Evolutionary conservation across 2,113 vertebrate genomes (phyloP), one percentile per base, ranked within the genome.

Genomic region (Pagrus major): DNA sequence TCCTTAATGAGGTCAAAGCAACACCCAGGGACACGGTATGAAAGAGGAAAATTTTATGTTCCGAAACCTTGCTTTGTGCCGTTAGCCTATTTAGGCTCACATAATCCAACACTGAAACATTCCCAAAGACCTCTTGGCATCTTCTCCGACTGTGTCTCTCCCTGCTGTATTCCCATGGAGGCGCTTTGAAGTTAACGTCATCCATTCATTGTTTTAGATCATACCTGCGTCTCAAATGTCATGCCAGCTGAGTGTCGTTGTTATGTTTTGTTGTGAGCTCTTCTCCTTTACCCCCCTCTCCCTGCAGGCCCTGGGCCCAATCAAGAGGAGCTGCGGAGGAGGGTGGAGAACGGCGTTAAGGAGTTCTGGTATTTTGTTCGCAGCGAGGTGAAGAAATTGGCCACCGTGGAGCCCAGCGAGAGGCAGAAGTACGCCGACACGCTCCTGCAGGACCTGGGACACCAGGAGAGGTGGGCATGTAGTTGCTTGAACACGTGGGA

Each of bases 291-390:
- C 56, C 14, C 51, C 63, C 51, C 0, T 10, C 78, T 65, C 71
- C 49, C 76, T 86, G 68, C 90, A 93, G 96, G 97, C 83, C 95
- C 98, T 0, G 97, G 97, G 63, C 97, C 97, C 86, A 96, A 96
- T 85, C 98, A 99, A 92, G 97, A 99, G 94, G 94, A 98, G 83
- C 76, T 99, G 87, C 95, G 98, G 23, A 94, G 98, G 72, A 96
- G 93, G 63, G 97, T 97, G 92, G 97, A 98, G 91, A 99, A 98
- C 64, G 98, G 98, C 31, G 96, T 97, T 61, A 97, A 96, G 92
- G 98, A 99, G 90, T 96, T 99, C 89, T 99, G 98, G 98, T 99
- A 98, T 94, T 99, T 98, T 84, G 95, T 99, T 66, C 97, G 96
- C 89, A 99, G 97, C 78, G 98, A 99, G 93, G 67, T 98, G 86